Conservation (phyloP, 2,113 vertebrate genomes). For the Cololabis saira region DNA sequence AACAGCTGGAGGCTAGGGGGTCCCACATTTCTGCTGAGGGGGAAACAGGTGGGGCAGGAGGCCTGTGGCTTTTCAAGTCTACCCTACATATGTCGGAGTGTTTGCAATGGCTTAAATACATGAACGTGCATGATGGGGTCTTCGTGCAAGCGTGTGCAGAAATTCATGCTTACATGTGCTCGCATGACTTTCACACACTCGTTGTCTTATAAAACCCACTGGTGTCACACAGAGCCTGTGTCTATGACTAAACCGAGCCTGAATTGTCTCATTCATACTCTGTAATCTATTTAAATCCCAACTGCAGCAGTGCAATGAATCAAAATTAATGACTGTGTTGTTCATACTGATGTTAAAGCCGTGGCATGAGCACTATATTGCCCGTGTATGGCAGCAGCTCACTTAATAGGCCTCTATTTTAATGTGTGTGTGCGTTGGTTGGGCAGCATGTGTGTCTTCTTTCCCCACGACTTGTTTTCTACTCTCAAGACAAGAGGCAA, state of each 20-base stretch:
- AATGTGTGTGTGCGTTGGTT: background rate
- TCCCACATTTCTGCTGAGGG: conserved; percentile 28
- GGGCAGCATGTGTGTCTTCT: conserved; percentile 38
- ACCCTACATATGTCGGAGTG: conserved; percentile 45
- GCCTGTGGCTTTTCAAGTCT: conserved; percentile 41
- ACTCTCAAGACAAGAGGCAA: conserved; percentile 61
- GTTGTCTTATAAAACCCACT: conserved; percentile 18
- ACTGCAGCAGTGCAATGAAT: conserved; percentile 46
- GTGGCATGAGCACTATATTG: conserved; percentile 46
- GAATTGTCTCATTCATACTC: conserved; percentile 63
- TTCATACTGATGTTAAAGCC: conserved; percentile 53
- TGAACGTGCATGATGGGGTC: background rate
- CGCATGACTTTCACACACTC: conserved; percentile 21
- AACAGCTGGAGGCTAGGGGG: conserved; percentile 64
- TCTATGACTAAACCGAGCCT: conserved; percentile 27
- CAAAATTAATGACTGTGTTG: conserved; percentile 56
- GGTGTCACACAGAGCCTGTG: conserved; percentile 41
- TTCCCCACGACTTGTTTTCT: conserved; percentile 39
- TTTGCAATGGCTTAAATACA: conserved; percentile 5
- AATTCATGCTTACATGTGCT: conserved; percentile 14
- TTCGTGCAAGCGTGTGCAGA: conserved; percentile 29
- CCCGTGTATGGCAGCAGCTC: conserved; percentile 29
- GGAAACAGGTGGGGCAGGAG: conserved; percentile 64
- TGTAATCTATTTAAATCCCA: conserved; percentile 53
- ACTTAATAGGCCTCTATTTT: conserved; percentile 43